Evolutionary conservation across 2,888 invertebrate genomes (phyloP).

Genomic region (Trilocha varians): DNA sequence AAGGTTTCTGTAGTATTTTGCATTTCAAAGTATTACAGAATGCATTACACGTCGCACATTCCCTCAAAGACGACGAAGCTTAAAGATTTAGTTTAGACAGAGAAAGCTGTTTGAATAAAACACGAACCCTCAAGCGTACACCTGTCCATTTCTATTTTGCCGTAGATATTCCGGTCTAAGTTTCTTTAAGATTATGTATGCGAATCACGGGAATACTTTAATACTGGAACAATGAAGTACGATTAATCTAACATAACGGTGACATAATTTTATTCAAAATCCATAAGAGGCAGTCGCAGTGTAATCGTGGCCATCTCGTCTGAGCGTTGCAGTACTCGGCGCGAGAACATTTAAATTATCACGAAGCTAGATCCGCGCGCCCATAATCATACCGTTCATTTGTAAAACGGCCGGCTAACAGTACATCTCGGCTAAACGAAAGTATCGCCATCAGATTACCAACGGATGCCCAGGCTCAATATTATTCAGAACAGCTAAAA

Average conservation of each 20-base stretch:
- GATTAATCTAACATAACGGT: constrained; percentile 1
- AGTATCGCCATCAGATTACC: constrained; percentile 66
- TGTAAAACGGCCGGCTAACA: constrained; percentile 63
- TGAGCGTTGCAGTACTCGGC: constrained; percentile 40
- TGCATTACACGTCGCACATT: constrained; percentile 27
- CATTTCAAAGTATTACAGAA: constrained; percentile 18
- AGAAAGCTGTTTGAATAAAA: constrained; percentile 34
- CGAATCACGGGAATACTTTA: too few relatives aligned
- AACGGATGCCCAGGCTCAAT: constrained; percentile 59
- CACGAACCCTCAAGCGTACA: constrained; percentile 17
- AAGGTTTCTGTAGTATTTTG: constrained; percentile 15
- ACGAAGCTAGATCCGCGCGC: constrained; percentile 61
- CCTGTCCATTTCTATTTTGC: constrained; percentile 11
- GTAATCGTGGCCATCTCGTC: constrained; percentile 55
- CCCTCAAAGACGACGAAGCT: constrained; percentile 26
- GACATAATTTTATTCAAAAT: constrained; percentile 62
- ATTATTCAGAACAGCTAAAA: constrained; percentile 72
- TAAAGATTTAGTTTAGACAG: constrained; percentile 29
- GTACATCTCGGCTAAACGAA: constrained; percentile 53
- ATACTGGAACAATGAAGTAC: not conserved
- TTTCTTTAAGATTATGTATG: too few relatives aligned
- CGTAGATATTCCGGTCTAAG: not conserved
- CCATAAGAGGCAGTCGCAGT: constrained; percentile 60
- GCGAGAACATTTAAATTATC: constrained; percentile 71
- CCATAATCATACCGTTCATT: constrained; percentile 70